Base-by-base conservation (phyloP, 1,140 invertebrate species). In the Drosophila albomicans region DNA sequence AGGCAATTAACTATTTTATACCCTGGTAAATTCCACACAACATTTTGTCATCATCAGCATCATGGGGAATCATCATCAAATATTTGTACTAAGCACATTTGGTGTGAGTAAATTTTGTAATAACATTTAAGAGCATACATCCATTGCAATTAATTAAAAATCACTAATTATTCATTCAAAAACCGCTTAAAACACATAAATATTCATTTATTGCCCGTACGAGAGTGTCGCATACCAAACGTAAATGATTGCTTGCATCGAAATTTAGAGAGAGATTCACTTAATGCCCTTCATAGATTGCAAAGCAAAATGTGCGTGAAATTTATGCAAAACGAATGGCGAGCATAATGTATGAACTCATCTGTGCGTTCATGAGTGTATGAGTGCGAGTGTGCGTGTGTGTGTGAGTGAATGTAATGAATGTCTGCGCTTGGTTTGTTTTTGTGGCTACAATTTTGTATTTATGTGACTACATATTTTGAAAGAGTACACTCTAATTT, bases 301-400 rank as follows among this genome's bases (percentile, higher is more conserved):
- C 3, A 68, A 30, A 30, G 16, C 66, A 69, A 75, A 70, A 49
- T 75, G 66, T 51, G 65, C 58, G 58, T 63, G 13, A 75, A 75
- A 75, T 75, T 69, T 75, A 75, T 75, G 72, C 66, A 75, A 75
- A 75, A 69, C 66, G 56, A 57, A 51, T 63, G 43, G 30, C 57
- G 57, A 56, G 41, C 51, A 68, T 73, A 68, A 61, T 67, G 56
- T 68, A 73, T 68, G 38, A 68, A 68, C 48, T 73, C 56, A 52
- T 20, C 15, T 30, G 54, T 28, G n/a, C 13, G 38, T 10, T 30
- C 54, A 49, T n/a, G 49, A 13, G 11, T 52, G 11, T 32, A 25
- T 52, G 38, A 2, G 41, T 57, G 32, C 13, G 2, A 49, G 11
- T 43, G 25, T 15, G 1, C n/a, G 35, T 11, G 13, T 16, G 35